Conservation (phyloP, 2,113 vertebrate species). For the Odocoileus hemionus region DNA sequence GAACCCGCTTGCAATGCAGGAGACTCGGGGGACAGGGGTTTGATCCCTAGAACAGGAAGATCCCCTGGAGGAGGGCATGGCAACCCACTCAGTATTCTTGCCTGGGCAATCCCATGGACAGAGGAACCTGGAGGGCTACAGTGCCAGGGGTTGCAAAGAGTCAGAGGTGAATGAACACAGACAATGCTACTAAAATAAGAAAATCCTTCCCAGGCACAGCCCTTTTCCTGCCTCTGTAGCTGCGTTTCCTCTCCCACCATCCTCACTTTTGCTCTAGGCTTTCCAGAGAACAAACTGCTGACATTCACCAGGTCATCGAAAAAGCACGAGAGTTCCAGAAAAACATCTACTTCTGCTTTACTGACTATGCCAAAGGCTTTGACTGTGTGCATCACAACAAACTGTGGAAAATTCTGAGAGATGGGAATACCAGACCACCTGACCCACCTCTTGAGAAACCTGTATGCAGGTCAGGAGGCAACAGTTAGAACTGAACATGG, state of each 20-base stretch:
- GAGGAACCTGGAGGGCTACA: not conserved
- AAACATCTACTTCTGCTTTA: not conserved
- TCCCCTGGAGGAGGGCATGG: not conserved
- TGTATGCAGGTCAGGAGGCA: not conserved
- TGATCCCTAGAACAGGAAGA: not conserved
- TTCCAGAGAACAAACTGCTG: not conserved
- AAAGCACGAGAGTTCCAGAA: not conserved
- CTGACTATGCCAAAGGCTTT: not conserved
- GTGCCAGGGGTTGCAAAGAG: not conserved
- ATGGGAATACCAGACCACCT: not conserved
- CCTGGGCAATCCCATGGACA: not conserved
- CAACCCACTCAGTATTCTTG: not conserved
- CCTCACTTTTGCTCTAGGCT: not conserved
- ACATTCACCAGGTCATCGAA: fast-evolving
- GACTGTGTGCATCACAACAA: not conserved
- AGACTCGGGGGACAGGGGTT: not conserved
- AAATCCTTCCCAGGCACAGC: not conserved
- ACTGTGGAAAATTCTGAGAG: not conserved
- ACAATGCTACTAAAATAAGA: not conserved
- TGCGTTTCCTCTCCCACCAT: not conserved
- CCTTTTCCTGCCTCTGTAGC: too few species aligned
- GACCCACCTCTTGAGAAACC: not conserved
- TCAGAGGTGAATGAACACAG: not conserved
- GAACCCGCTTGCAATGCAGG: not conserved
- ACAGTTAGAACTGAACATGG: not conserved